Evolutionary conservation across 2,797 vertebrate species (phyloP).

Genomic region (Natrix natrix): DNA sequence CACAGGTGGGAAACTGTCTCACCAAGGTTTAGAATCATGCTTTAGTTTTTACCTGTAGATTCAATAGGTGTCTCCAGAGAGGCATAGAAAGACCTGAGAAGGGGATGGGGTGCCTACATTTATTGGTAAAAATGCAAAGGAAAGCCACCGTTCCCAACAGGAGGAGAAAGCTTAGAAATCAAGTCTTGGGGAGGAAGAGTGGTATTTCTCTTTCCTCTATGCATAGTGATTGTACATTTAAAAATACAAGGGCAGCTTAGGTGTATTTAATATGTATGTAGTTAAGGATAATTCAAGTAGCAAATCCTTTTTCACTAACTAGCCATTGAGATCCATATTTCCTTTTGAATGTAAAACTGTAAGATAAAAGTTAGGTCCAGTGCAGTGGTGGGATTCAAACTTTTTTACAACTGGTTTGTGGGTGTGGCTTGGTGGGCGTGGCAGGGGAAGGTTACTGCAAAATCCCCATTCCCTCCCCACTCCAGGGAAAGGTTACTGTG

Average conservation of each 20-base stretch:
- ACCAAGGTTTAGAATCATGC: not conserved
- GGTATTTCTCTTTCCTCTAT: not conserved
- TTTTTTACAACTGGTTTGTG: no score
- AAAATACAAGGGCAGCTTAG: not conserved
- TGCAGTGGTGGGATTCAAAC: no score
- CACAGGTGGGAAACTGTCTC: not conserved
- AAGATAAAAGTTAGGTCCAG: not conserved
- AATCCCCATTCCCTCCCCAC: no score
- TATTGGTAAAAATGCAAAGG: not conserved
- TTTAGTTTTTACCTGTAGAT: not conserved
- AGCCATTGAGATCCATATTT: not conserved
- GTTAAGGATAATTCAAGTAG: not conserved
- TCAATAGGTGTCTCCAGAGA: not conserved
- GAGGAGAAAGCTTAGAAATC: not conserved
- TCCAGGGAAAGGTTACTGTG: no score
- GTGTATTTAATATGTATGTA: not conserved
- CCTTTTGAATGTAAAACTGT: not conserved
- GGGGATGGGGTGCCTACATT: not conserved
- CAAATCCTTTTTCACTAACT: not conserved
- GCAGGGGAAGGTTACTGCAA: no score
- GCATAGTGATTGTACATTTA: not conserved
- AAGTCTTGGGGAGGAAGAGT: not conserved
- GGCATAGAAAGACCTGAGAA: not conserved
- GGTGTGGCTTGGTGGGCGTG: no score
- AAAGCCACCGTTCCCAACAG: not conserved